Evolutionary conservation across 2,113 vertebrate genomes (phyloP).

Genomic region (Hyaena hyaena): DNA sequence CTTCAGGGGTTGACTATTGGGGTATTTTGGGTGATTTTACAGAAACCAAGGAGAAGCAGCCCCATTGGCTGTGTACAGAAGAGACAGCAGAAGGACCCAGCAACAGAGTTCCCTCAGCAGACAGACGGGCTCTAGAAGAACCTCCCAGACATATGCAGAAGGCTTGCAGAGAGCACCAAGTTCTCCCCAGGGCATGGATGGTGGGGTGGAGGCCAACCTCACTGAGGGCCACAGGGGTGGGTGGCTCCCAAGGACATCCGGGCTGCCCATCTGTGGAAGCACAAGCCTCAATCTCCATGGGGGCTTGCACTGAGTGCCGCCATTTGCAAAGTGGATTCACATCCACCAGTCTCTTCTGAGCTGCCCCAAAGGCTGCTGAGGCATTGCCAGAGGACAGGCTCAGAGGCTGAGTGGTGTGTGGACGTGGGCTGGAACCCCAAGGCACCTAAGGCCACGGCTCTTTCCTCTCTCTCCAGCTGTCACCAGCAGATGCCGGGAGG

Average conservation of each 20-base stretch:
- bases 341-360: neutral
- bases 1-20: neutral
- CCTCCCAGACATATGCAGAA: neutral
- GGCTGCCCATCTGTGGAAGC: neutral
- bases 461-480: neutral
- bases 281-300: neutral
- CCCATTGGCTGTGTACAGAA: neutral
- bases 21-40: neutral
- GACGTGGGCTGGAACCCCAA: neutral
- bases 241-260: neutral
- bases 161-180: neutral
- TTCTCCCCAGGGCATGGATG: neutral
- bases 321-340: neutral
- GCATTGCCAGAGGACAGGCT: neutral
- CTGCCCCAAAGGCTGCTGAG: neutral
- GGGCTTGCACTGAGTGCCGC: neutral
- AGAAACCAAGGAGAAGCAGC: neutral
- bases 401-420: neutral
- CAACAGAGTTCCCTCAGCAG: neutral
- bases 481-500: neutral
- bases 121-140: neutral
- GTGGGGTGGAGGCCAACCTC: neutral
- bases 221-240: neutral
- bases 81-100: accelerated
- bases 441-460: neutral